These are phyloP conservation scores for Achlya flavicornis DNA, from an alignment of 2,888 invertebrate species.

Conservation along the genomic window DNA sequence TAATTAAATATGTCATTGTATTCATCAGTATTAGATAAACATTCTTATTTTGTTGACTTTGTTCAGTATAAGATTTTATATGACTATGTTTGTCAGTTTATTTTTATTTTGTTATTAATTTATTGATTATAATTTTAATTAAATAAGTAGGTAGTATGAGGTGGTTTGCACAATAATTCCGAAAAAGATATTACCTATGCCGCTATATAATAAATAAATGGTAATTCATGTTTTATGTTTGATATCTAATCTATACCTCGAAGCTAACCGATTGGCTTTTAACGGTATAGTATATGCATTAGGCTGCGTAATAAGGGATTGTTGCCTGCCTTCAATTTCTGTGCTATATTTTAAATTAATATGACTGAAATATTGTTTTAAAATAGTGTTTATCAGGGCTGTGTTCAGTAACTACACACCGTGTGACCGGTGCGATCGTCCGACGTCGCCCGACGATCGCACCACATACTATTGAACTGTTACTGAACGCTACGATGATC, in stretches of 20 bases:
- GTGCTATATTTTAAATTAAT: not conserved
- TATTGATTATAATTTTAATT: constrained; percentile 34
- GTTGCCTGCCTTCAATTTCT: not conserved
- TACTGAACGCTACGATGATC: no score
- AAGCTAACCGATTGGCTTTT: not conserved
- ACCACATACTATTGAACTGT: no score
- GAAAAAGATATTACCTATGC: not conserved
- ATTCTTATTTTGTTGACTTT: constrained; percentile 36
- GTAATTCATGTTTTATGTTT: not conserved
- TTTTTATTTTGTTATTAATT: constrained; percentile 44
- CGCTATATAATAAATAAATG: no score
- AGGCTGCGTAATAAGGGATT: not conserved
- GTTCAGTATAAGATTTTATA: constrained; percentile 1
- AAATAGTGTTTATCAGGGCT: no score
- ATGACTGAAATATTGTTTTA: no score
- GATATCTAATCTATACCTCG: not conserved
- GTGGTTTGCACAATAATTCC: not conserved
- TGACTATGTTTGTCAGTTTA: constrained; percentile 16
- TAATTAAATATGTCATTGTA: constrained; percentile 8
- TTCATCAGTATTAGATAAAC: constrained; percentile 49
- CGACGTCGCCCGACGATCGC: no score
- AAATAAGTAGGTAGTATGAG: not conserved
- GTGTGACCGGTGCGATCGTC: no score
- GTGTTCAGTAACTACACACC: no score
- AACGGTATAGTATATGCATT: no score